These are phyloP conservation scores for Zygogramma bicolorata DNA, from an alignment of 2,888 invertebrate genomes.

Conservation along the genomic window DNA sequence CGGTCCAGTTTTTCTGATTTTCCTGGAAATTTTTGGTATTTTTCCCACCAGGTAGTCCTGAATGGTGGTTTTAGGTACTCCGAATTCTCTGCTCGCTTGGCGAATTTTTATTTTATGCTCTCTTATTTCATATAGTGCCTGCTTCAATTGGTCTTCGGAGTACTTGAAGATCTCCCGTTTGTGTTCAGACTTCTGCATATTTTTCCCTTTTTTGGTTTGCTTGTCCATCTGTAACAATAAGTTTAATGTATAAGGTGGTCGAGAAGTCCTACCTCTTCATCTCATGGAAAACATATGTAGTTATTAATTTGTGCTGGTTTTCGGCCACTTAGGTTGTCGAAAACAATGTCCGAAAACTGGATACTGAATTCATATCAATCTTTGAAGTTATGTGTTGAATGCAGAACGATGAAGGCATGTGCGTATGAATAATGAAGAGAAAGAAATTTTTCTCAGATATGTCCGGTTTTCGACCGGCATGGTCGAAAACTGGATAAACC, in stretches of 20 bases:
- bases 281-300: not conserved
- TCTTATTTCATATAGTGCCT: no score
- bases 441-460: not conserved
- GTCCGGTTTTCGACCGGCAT: not conserved
- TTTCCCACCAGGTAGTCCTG: slow-evolving; percentile 32
- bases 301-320: not conserved
- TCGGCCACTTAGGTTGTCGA: not conserved
- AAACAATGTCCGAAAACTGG: not conserved
- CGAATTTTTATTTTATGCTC: no score
- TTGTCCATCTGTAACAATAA: not conserved
- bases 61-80: slow-evolving; percentile 34
- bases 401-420: not conserved
- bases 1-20: slow-evolving; percentile 49
- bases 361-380: not conserved
- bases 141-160: no score
- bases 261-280: not conserved
- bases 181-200: no score
- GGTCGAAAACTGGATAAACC: not conserved
- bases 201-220: not conserved
- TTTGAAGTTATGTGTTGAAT: not conserved
- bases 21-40: slow-evolving; percentile 35
- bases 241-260: not conserved
- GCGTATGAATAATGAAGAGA: not conserved
- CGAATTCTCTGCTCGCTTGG: slow-evolving; percentile 18
- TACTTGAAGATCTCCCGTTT: no score